These are phyloP conservation scores for Axea sp. DNA, from an alignment of 2,888 invertebrate genomes.

Conservation along the genomic window DNA sequence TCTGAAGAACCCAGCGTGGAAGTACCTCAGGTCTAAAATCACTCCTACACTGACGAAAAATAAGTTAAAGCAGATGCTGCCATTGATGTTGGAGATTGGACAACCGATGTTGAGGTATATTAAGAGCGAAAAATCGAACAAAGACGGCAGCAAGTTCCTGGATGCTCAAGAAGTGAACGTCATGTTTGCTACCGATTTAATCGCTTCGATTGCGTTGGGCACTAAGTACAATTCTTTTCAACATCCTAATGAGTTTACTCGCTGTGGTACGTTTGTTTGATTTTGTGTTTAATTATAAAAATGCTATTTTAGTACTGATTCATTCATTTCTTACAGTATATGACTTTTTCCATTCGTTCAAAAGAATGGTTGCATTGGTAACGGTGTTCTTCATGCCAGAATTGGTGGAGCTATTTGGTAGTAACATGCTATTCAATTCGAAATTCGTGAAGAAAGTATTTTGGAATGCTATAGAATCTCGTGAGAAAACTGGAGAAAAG, in stretches of 20 bases:
- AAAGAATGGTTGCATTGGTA: constrained; percentile 73
- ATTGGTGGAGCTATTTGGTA: constrained; percentile 71
- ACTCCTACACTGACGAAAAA: constrained; percentile 81
- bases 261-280: constrained; percentile 68
- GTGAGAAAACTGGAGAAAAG: constrained; percentile 68
- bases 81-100: constrained; percentile 78
- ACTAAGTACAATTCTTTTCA: constrained; percentile 71
- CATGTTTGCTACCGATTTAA: constrained; percentile 73
- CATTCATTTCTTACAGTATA: constrained; percentile 69
- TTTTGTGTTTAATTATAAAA: no score
- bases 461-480: constrained; percentile 70
- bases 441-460: constrained; percentile 71
- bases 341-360: constrained; percentile 74
- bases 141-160: constrained; percentile 62
- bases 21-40: constrained; percentile 80
- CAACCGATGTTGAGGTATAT: constrained; percentile 71
- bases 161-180: constrained; percentile 72
- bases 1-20: constrained; percentile 81
- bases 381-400: constrained; percentile 75
- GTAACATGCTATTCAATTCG: constrained; percentile 70
- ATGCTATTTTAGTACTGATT: no score
- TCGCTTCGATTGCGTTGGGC: constrained; percentile 70
- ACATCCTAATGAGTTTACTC: constrained; percentile 70
- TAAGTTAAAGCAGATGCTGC: constrained; percentile 81
- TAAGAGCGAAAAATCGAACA: constrained; percentile 42